Conservation (phyloP, 35 echinoderm and acorn worm genomes). For the Anneissia japonica region DNA sequence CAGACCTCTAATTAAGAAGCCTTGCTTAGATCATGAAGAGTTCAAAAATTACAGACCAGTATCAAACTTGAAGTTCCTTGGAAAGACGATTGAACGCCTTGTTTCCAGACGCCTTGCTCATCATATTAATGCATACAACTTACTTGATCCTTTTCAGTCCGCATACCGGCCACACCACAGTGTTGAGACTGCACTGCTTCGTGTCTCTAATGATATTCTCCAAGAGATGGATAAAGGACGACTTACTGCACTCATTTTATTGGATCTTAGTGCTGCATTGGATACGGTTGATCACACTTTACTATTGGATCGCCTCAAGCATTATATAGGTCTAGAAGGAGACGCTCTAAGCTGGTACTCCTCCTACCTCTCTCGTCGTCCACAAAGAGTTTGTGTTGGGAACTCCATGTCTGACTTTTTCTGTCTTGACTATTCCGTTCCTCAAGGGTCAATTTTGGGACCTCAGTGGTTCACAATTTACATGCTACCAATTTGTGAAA, state of each 20-base stretch:
- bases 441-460: no score
- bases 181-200: background rate
- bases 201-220: background rate
- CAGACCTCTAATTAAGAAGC: constrained; percentile 30
- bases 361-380: background rate
- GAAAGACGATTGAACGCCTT: constrained; percentile 35
- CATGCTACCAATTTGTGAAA: no score
- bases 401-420: no score
- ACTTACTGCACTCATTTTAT: background rate
- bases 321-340: background rate
- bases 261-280: constrained; percentile 1
- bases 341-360: background rate
- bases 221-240: background rate
- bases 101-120: constrained; percentile 7
- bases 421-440: no score
- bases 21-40: constrained; percentile 18
- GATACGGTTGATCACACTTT: background rate
- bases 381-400: background rate
- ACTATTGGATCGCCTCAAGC: background rate
- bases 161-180: background rate
- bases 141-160: background rate
- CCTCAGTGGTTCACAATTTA: no score
- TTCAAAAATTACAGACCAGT: constrained; percentile 51
- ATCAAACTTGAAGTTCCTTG: constrained; percentile 35
- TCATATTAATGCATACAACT: constrained; percentile 2